Evolutionary conservation across 2,888 invertebrate species (phyloP).

Genomic region (Acrobasis suavella): DNA sequence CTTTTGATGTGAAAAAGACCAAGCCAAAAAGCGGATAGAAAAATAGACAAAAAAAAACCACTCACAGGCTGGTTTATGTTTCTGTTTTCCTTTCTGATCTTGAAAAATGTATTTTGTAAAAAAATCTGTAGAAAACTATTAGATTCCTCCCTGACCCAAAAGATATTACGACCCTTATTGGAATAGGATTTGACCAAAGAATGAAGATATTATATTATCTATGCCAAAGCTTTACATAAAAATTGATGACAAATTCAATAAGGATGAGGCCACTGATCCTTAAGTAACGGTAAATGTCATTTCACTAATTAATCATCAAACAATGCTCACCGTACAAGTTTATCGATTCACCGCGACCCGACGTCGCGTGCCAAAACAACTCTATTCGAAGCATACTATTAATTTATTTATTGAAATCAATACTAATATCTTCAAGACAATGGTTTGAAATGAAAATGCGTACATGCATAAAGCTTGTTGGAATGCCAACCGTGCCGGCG

Average conservation of each 20-base stretch:
- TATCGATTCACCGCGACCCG: conserved; percentile 73
- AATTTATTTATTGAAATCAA: conserved; percentile 83
- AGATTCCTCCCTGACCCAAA: too few species aligned
- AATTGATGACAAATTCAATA: conserved; percentile 15
- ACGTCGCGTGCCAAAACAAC: conserved; percentile 77
- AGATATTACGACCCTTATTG: too few species aligned
- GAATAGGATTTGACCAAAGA: too few species aligned
- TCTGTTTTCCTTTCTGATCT: too few species aligned
- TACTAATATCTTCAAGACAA: conserved; percentile 81
- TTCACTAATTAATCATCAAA: conserved; percentile 13
- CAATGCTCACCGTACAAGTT: conserved; percentile 36
- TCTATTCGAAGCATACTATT: conserved; percentile 76
- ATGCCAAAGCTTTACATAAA: conserved; percentile 1
- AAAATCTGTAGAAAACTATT: too few species aligned
- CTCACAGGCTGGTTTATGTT: too few species aligned
- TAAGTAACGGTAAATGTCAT: conserved; percentile 16
- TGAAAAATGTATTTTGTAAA: too few species aligned
- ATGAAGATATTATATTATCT: neutral
- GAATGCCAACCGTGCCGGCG: conserved; percentile 79
- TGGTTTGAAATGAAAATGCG: conserved; percentile 80
- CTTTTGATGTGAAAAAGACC: too few species aligned
- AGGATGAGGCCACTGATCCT: conserved; percentile 11
- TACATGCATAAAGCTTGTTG: conserved; percentile 76
- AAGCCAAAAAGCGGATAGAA: too few species aligned
- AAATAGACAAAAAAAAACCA: too few species aligned